Evolutionary conservation across 2,888 invertebrate genomes (phyloP).

Genomic region (Rapana venosa): DNA sequence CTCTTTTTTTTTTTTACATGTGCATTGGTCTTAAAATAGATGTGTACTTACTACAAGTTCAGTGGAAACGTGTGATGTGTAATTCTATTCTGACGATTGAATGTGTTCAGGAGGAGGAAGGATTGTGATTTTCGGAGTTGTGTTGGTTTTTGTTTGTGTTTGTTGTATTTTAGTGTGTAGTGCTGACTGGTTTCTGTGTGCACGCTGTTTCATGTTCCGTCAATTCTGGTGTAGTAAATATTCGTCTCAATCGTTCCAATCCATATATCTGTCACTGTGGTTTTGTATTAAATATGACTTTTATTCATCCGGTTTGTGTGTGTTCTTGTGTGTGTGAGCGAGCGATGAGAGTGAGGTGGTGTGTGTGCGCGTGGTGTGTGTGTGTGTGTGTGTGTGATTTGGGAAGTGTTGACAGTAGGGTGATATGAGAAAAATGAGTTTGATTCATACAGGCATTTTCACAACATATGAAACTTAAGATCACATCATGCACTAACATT

Average conservation of each 20-base stretch:
- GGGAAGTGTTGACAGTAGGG: no score
- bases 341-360: neutral
- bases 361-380: no score
- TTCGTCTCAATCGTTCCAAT: neutral
- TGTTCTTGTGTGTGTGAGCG: neutral
- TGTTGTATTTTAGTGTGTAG: neutral
- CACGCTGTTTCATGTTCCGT: neutral
- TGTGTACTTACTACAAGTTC: no score
- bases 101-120: no score
- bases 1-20: neutral
- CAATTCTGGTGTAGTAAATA: neutral
- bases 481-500: no score
- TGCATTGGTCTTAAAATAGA: neutral
- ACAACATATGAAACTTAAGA: no score
- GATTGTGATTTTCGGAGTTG: no score
- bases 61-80: no score
- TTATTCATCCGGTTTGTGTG: neutral
- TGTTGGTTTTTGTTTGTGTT: neutral
- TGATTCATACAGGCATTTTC: no score
- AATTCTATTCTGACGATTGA: no score
- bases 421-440: no score
- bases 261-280: constrained; percentile 8
- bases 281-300: constrained; percentile 22
- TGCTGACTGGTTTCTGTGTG: neutral
- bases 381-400: no score